Base-by-base conservation (phyloP, 2,797 vertebrate species). In the Sebastes nivosus region DNA sequence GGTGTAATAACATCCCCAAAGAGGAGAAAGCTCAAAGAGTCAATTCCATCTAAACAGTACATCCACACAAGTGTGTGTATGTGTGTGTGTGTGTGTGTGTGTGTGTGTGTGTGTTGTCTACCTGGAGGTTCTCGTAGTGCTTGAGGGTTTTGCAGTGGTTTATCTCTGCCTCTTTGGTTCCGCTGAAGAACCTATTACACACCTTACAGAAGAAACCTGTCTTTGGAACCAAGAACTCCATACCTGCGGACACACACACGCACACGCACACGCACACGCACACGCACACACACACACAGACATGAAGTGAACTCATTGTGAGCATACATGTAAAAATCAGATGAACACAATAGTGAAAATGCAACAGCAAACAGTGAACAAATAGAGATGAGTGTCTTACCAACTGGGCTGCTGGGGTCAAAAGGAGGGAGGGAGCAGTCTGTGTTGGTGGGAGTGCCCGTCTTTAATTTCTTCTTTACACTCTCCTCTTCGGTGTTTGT, bases 121-220 rank as follows among this genome's bases (percentile, higher is more conserved):
- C 97, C 96, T 97, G 94, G 69, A 97, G 91, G 88, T 95, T 97
- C n/a, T 96, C 93, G 54, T 97, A 97, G 89, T 98, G 97, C 57
- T 96, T 96, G 1, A 84, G 18, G 1, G 94, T 96, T 87, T 93
- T 96, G 92, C 97, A 98, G 94, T 98, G 97, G 69, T 87, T 95
- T 67, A 94, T 94, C 93, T 97, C 96, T 0, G 96, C 96, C 3
- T 91, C 90, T 57, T 89, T 90, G 12, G 94, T 87, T 68, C 96
- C 96, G 0, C 94, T 94, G 38, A 97, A 98, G 91, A 98, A 98
- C 5, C 96, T 94, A 11, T 96, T 97, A 87, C 97, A 98, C 80
- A 96, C 96, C 90, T 97, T 97, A 86, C 97, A 98, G 93, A 97
- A 98, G 87, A 96, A 98, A 6, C 97, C 97, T 0, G 96, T 96